These are phyloP conservation scores for Aplysina aerophoba DNA, from an alignment of 37 sponge, comb jelly and placozoan genomes.

Conservation along the genomic window DNA sequence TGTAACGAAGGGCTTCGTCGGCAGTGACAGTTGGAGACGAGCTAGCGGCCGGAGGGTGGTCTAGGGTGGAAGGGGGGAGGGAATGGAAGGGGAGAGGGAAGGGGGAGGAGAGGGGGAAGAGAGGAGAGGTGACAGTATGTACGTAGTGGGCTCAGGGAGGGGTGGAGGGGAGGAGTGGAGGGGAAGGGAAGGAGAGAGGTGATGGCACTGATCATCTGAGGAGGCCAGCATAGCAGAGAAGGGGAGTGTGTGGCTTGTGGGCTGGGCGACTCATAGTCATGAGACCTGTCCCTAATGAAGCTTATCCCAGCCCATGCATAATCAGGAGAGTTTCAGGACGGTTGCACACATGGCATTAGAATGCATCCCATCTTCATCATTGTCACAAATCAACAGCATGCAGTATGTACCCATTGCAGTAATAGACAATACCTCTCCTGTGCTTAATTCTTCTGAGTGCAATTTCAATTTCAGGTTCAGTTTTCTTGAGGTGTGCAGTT, in stretches of 20 bases:
- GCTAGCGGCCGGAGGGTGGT: conserved; percentile 10
- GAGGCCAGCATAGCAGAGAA: no score
- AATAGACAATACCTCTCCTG: conserved; percentile 71
- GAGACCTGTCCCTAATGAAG: no score
- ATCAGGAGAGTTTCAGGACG: no score
- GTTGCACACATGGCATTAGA: no score
- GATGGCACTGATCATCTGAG: no score
- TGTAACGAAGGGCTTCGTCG: conserved; percentile 85
- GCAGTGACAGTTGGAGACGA: conserved; percentile 29
- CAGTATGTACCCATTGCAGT: no score
- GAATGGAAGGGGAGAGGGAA: no score
- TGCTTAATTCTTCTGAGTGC: conserved; percentile 68
- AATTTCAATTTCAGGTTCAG: conserved; percentile 70
- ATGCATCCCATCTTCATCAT: no score
- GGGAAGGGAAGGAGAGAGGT: conserved; percentile 47
- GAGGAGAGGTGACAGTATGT: neutral
- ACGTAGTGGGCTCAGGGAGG: neutral
- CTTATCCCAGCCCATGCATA: no score
- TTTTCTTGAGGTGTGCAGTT: conserved; percentile 82
- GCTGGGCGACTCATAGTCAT: no score
- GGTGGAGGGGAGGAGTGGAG: conserved; percentile 32
- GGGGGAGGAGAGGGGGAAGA: neutral
- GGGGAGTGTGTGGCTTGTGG: no score
- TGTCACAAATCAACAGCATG: no score
- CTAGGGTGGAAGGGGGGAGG: neutral